Base-by-base conservation (phyloP, 2,888 invertebrate species). In the Hirtodrosophila alboralis region DNA sequence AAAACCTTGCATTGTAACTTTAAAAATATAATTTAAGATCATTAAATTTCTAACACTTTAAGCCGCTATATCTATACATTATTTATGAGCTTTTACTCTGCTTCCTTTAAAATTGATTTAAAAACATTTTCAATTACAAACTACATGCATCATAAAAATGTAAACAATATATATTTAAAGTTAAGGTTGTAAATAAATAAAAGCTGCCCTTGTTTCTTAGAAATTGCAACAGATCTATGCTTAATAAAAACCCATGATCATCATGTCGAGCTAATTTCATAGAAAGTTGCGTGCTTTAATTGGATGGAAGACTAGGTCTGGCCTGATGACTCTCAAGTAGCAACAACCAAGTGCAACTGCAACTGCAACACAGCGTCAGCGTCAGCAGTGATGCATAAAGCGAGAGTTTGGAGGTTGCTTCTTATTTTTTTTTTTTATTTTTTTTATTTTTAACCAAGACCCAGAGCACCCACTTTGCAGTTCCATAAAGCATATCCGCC, bases 201-300 rank as follows among this genome's bases (percentile, higher is more conserved):
- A n/a, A n/a, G n/a, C n/a, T n/a, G 14, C 28, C 16, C 38, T 27
- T 16, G 7, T 13, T 36, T 47, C n/a, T 13, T n/a, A 45, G 10
- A 5, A 8, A 7, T 23, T 49, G 23, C 7, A 8, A 13, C 13
- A 21, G 7, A 2, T 21, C 5, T 30, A 5, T 2, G 18, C 0
- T 45, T 18, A 9, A n/a, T n/a, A n/a, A n/a, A n/a, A 8, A 43
- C 37, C 9, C 53, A 47, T 48, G 53, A 59, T 52, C 36, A 41
- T 23, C 28, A 37, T n/a, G 36, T 47, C 45, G 41, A 36, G 38
- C 33, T 75, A 49, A 62, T 75, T 84, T 79, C 62, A 84, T 79
- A 76, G 77, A 77, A 77, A 78, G 77, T 61, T 80, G 73, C 67
- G 75, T 71, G 63, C 48, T 26, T 67, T 78, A 79, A 84, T 77